These are phyloP conservation scores for Diphyllodes magnificus DNA, from an alignment of 2,113 vertebrate species.

Conservation along the genomic window DNA sequence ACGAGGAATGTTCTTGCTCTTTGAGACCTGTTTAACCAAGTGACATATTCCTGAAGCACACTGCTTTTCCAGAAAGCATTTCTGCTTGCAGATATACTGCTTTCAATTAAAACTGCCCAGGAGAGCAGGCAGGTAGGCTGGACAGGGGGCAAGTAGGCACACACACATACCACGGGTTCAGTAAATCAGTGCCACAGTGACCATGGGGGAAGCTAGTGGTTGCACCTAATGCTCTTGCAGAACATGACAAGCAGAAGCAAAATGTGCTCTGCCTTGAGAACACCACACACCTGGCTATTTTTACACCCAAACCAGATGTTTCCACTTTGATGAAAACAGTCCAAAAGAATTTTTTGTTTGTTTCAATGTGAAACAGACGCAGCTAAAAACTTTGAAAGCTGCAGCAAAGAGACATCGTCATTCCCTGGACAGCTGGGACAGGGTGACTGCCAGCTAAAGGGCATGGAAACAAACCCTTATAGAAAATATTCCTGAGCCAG, in stretches of 20 bases:
- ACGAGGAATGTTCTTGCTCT: background rate
- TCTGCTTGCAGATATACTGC: background rate
- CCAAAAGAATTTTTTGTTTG: background rate
- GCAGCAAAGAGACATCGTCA: background rate
- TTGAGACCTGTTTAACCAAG: background rate
- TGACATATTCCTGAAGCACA: background rate
- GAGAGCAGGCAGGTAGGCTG: background rate
- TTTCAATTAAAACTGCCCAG: background rate
- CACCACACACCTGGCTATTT: background rate
- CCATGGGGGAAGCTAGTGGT: fast-evolving
- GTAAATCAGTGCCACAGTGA: background rate
- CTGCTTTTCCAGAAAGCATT: background rate
- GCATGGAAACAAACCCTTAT: background rate
- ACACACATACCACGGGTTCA: background rate
- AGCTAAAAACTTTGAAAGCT: background rate
- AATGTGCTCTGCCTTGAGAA: background rate
- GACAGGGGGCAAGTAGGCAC: background rate
- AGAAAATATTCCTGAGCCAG: background rate
- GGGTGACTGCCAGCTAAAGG: background rate
- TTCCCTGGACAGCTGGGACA: background rate
- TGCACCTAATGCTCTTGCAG: background rate
- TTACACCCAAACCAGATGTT: background rate
- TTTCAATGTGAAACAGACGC: background rate
- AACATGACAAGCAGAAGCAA: background rate
- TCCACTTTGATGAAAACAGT: background rate